Evolutionary conservation across 1,140 invertebrate genomes (phyloP).

Genomic region (Drosophila insularis): DNA sequence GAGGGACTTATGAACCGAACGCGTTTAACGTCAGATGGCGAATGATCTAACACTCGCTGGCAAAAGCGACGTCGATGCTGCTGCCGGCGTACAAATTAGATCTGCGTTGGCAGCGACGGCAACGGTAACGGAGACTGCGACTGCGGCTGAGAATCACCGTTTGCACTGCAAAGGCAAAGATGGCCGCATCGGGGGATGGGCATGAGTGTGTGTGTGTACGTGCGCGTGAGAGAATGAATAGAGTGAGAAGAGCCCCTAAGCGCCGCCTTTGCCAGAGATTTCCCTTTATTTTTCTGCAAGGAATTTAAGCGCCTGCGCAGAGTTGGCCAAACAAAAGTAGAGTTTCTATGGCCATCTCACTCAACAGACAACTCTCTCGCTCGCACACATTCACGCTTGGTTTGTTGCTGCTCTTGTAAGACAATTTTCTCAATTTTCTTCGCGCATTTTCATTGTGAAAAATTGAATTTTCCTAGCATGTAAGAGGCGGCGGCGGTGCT

Average conservation of each 20-base stretch:
- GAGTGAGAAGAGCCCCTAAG: constrained; percentile 50
- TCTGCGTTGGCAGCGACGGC: constrained; percentile 39
- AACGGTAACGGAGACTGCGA: constrained; percentile 24
- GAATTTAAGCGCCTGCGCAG: constrained; percentile 49
- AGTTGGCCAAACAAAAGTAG: constrained; percentile 62
- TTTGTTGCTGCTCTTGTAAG: constrained; percentile 46
- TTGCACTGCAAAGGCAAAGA: constrained; percentile 47
- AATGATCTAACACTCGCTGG: constrained; percentile 70
- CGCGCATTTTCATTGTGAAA: constrained; percentile 78
- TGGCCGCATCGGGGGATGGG: constrained; percentile 53
- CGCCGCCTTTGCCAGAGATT: constrained; percentile 71
- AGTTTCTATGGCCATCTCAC: constrained; percentile 20
- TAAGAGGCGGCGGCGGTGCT: background rate
- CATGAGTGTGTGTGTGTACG: constrained; percentile 20
- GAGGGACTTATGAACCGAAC: constrained; percentile 58
- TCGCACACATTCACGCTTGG: constrained; percentile 10
- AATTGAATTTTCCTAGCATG: constrained; percentile 68
- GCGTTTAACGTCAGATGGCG: constrained; percentile 68
- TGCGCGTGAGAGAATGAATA: constrained; percentile 3
- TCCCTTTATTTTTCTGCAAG: constrained; percentile 62
- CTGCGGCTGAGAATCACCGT: constrained; percentile 23
- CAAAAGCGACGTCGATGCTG: constrained; percentile 57
- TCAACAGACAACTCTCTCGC: constrained; percentile 2
- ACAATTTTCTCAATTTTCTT: constrained; percentile 77
- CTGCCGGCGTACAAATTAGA: constrained; percentile 43